These are phyloP conservation scores for Cryptocheilus praepositus DNA, from an alignment of 2,888 invertebrate genomes.

Conservation along the genomic window DNA sequence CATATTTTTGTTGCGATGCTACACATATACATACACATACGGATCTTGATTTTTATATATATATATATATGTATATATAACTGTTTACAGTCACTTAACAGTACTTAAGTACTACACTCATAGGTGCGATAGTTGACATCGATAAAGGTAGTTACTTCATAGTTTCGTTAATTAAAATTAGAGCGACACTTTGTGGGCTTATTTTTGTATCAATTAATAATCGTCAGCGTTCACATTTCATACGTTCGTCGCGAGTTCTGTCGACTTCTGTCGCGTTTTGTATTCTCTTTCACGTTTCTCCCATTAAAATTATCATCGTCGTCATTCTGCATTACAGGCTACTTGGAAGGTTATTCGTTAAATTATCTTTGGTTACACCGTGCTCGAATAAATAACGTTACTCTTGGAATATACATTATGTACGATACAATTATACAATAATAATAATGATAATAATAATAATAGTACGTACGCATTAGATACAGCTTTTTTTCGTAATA, in stretches of 20 bases:
- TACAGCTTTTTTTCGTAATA: no score
- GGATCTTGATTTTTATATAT: conserved; percentile 3
- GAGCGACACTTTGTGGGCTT: conserved; percentile 17
- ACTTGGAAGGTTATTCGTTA: conserved; percentile 10
- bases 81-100: conserved; percentile 13
- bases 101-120: conserved; percentile 13
- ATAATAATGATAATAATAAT: no score
- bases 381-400: not conserved
- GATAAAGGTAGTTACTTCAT: conserved; percentile 4
- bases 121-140: not conserved
- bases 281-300: no score
- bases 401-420: no score
- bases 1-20: not conserved
- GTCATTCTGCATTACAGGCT: not conserved
- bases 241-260: conserved; percentile 25
- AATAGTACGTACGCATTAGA: no score
- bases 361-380: conserved; percentile 2
- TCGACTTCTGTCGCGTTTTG: conserved; percentile 9
- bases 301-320: no score
- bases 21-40: conserved; percentile 1
- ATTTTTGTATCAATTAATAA: not conserved
- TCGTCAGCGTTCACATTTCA: conserved; percentile 23
- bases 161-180: conserved; percentile 10
- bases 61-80: conserved; percentile 16
- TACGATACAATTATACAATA: no score